A percentile compares a stretch with the other conserved stretches of the same genome.
phyloP scores from a whole-genome alignment of 2,113 vertebrate species.

The Sitta europaea region DNA sequence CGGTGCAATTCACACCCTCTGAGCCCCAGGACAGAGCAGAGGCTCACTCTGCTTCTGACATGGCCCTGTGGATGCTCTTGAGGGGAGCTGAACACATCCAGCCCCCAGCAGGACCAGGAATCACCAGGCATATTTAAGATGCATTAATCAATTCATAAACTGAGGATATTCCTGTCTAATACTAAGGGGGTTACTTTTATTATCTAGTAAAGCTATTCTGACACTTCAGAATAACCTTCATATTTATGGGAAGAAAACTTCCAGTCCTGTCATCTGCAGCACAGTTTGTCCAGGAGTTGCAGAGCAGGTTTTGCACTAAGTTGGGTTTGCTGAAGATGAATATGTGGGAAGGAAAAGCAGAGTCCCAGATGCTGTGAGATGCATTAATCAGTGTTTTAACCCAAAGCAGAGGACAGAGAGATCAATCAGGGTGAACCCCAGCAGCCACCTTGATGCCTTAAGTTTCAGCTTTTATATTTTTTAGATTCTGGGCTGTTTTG shows the following conservation, averaged over 20 bases:
- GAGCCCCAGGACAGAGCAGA: neutral
- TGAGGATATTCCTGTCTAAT: neutral
- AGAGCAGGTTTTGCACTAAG: neutral
- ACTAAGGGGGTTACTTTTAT: neutral
- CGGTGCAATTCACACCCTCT: rapidly evolving
- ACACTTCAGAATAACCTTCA: neutral
- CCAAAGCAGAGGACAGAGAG: neutral
- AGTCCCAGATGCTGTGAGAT: neutral
- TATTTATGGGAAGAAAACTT: neutral
- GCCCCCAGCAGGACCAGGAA: neutral
- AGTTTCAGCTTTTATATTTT: too few species aligned
- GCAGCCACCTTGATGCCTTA: neutral
- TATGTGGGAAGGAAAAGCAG: neutral
- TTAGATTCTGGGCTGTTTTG: too few species aligned
- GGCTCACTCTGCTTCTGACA: neutral
- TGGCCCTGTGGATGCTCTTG: too few species aligned
- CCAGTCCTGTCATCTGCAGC: neutral
- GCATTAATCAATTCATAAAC: neutral
- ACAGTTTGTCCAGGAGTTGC: neutral
- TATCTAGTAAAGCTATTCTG: neutral
- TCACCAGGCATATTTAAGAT: neutral
- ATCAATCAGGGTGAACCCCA: rapidly evolving
- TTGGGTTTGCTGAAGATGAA: neutral
- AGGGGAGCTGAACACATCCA: neutral
- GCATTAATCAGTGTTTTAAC: neutral